Evolutionary conservation across 2,888 invertebrate species (phyloP).

Genomic region (Caenorhabditis sp.): DNA sequence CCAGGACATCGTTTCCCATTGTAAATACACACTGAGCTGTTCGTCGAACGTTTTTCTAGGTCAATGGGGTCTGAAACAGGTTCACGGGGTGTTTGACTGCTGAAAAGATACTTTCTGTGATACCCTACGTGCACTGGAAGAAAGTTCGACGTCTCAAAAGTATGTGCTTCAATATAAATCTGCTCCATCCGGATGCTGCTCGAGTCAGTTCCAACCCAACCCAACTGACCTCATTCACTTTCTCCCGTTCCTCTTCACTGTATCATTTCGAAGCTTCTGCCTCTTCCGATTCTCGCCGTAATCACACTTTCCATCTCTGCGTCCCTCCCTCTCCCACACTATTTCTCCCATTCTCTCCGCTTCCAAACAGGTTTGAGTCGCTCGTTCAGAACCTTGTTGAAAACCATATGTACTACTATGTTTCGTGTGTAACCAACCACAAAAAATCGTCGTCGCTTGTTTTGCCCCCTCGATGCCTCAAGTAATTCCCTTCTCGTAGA

Average conservation of each 20-base stretch:
- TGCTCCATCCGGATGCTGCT: too few relatives aligned
- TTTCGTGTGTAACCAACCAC: slow-evolving; percentile 50
- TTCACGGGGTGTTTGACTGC: not conserved
- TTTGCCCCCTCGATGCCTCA: slow-evolving; percentile 23
- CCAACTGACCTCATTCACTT: not conserved
- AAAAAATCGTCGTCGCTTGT: slow-evolving; percentile 24
- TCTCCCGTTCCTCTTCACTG: not conserved
- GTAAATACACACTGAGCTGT: slow-evolving; percentile 20
- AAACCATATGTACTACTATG: slow-evolving; percentile 48
- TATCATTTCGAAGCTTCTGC: not conserved
- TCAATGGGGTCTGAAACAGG: slow-evolving; percentile 20
- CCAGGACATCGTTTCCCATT: slow-evolving; percentile 19
- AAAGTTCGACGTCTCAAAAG: too few relatives aligned
- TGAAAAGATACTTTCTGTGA: not conserved
- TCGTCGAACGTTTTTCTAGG: slow-evolving; percentile 36
- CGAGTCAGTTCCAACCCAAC: not conserved
- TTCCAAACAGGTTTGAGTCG: slow-evolving; percentile 26
- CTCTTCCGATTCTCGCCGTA: slow-evolving; percentile 4
- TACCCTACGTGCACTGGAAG: too few relatives aligned
- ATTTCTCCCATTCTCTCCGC: slow-evolving; percentile 29
- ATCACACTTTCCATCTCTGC: slow-evolving; percentile 5
- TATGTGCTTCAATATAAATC: too few relatives aligned
- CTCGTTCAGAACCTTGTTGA: slow-evolving; percentile 29
- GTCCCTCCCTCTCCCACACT: not conserved
- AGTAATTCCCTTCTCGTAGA: slow-evolving; percentile 39